Evolutionary conservation across 2,888 invertebrate genomes (phyloP), one percentile per base, ranked within the genome.

Genomic region (Drosophila lutescens): DNA sequence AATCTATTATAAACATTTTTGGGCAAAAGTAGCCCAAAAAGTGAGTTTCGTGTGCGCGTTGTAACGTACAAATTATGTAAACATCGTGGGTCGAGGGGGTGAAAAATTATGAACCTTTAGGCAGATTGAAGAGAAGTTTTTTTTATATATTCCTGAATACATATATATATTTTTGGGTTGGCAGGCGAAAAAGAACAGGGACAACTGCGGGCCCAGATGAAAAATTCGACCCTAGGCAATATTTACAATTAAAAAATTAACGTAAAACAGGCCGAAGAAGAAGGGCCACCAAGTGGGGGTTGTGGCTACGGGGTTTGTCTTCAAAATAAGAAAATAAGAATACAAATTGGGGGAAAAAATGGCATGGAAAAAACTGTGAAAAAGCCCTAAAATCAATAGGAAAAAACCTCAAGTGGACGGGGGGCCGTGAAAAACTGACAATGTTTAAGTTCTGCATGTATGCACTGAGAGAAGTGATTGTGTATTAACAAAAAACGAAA

Each of bases 171-270:
- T 49, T 10, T 34, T 17, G 23, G 17, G 20, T n/a, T 10, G 30
- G 13, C n/a, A 26, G 34, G 57, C 15, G 15, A 17, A 47, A 32
- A 41, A 40, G 36, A 6, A 43, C 41, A 56, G 51, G 38, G 47
- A 51, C 69, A 68, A 74, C 69, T 50, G 50, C 32, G 61, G 50
- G 53, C 56, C 30, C 86, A 86, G 79, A 85, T 85, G 84, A 87
- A 81, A 85, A 87, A 85, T 87, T 76, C 83, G 78, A 87, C 86
- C 88, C 80, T 74, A 74, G 86, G 86, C 88, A 84, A 88, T 88
- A 84, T 86, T 88, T 86, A 86, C 86, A 86, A 86, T 88, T 88
- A 86, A 86, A 88, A 86, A 86, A 88, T 87, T 87, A 87, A 85
- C 87, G 87, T 87, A 87, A 85, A 87, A 87, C 87, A 85, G 83